Conservation (phyloP, 2,797 vertebrate genomes). For the Rhinoraja longicauda region DNA sequence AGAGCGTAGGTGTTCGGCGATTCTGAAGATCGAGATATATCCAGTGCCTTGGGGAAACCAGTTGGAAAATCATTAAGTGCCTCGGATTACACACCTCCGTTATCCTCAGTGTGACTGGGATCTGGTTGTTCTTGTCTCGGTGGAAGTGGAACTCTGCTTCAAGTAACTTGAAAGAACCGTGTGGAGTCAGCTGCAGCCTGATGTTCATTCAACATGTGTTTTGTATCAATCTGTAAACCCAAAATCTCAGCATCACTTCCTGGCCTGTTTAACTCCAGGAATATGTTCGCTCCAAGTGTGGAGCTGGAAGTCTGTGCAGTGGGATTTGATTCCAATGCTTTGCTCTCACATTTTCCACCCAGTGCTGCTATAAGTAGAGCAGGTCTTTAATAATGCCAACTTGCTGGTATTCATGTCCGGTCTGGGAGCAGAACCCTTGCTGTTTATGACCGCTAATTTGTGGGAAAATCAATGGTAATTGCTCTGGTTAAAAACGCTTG, state of each 20-base stretch:
- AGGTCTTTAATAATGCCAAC: not conserved
- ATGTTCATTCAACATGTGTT: not conserved
- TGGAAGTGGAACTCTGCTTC: constrained; percentile 30
- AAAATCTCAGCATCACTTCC: constrained; percentile 40
- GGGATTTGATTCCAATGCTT: constrained; percentile 4
- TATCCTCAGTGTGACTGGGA: not conserved
- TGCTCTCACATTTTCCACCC: not conserved
- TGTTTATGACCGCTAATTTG: not conserved
- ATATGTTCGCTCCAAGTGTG: not conserved
- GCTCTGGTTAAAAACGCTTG: not conserved
- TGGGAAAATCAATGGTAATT: not conserved
- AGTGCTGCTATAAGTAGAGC: not conserved
- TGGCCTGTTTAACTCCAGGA: constrained; percentile 38
- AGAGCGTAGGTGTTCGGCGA: too few relatives aligned
- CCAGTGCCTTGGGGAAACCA: not conserved
- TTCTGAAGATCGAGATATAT: not conserved
- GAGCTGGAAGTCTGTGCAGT: not conserved
- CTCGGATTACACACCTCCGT: not conserved
- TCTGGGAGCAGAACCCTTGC: not conserved
- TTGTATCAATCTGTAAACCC: constrained; percentile 36
- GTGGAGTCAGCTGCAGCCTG: constrained; percentile 37
- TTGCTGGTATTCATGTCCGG: not conserved
- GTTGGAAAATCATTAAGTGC: not conserved
- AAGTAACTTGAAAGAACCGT: constrained; percentile 41
- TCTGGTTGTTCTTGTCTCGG: not conserved